A percentile compares a stretch with the other conserved stretches of the same genome.
Conservation (phyloP, 1,140 invertebrate genomes). For the Aphelenchoides fujianensis region DNA sequence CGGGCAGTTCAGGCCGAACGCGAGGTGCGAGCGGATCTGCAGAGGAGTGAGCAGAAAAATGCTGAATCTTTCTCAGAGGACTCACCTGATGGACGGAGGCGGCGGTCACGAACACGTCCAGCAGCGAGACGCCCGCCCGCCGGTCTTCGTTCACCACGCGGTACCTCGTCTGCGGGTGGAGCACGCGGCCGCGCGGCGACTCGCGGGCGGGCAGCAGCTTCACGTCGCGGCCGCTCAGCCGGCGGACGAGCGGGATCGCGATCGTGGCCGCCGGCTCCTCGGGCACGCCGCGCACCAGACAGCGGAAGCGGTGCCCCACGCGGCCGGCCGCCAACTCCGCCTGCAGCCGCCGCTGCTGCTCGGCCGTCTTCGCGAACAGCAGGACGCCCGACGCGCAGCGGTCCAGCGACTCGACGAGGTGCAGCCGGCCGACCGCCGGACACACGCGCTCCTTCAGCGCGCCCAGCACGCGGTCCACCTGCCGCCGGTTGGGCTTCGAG, state of each 20-base stretch:
- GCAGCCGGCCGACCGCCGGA: background rate
- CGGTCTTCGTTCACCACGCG: conserved; percentile 10
- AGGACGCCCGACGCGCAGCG: background rate
- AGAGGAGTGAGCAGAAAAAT: background rate
- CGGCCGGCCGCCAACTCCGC: background rate
- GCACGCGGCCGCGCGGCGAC: background rate
- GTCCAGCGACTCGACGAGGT: conserved; percentile 14
- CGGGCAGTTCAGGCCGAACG: conserved; percentile 10
- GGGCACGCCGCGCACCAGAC: conserved; percentile 12
- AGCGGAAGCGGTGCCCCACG: conserved; percentile 8
- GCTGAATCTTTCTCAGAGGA: background rate
- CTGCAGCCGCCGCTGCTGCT: conserved; percentile 6
- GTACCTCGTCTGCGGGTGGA: conserved; percentile 1
- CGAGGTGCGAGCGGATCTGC: conserved; percentile 16
- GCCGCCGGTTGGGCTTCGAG: background rate
- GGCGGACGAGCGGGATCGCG: background rate
- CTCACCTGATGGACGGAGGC: conserved; percentile 17
- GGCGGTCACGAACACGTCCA: conserved; percentile 4
- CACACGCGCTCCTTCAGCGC: background rate
- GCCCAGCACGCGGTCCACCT: conserved; percentile 16
- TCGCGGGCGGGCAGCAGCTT: background rate
- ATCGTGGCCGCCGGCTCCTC: background rate
- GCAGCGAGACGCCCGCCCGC: conserved; percentile 3
- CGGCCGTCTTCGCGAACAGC: conserved; percentile 8
- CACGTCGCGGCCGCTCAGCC: background rate